A percentile compares a stretch with the other conserved stretches of the same genome.
phyloP scores from a whole-genome alignment of 2,113 vertebrate genomes.

The Sialia sialis region DNA sequence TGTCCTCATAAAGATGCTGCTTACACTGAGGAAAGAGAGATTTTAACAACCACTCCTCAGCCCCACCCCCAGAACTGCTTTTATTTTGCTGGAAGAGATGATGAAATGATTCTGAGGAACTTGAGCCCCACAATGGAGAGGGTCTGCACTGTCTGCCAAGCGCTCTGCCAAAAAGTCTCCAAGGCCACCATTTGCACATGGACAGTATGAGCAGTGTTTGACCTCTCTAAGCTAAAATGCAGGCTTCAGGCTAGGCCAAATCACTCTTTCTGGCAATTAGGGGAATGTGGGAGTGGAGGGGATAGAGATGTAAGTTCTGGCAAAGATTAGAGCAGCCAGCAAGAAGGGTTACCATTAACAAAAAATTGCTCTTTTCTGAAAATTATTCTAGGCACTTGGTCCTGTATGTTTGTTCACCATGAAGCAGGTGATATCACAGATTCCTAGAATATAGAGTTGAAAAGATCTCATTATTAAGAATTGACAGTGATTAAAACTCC shows the following conservation, averaged over 20 bases:
- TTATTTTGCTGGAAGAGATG: constrained; percentile 8
- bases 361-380: neutral
- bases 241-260: neutral
- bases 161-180: neutral
- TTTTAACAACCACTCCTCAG: neutral
- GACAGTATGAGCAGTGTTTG: neutral
- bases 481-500: neutral
- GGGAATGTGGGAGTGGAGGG: neutral
- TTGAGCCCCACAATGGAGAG: neutral
- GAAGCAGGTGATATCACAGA: neutral
- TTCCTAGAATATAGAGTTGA: neutral
- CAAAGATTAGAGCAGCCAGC: neutral
- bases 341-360: neutral
- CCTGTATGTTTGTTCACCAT: neutral
- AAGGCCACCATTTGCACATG: neutral
- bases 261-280: neutral
- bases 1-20: constrained; percentile 40
- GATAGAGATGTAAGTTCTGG: neutral
- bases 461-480: neutral
- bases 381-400: neutral
- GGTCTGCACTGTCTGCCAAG: neutral
- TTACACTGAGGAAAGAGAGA: constrained; percentile 30
- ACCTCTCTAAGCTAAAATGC: neutral
- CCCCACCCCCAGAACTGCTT: neutral
- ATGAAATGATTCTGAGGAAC: neutral